Base-by-base conservation (phyloP, 2,888 invertebrate species). In the Trachelus troglodyta region DNA sequence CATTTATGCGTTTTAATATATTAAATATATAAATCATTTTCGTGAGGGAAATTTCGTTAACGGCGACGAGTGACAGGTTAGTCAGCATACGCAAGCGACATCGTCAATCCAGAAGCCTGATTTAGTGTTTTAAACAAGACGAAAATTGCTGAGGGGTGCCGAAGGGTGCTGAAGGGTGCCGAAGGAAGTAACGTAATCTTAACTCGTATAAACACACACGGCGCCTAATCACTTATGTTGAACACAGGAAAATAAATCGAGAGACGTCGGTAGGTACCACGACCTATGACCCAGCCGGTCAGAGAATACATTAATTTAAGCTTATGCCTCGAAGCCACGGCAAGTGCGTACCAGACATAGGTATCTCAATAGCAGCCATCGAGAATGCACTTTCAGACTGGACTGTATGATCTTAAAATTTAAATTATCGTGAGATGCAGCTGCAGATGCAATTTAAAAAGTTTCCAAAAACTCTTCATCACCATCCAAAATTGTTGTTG, bases 161-260 rank as follows among this genome's bases (percentile, higher is more conserved):
- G 31, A 31, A 31, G 31, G n/a, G n/a, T n/a, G n/a, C n/a, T n/a
- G n/a, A 33, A 69, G 69, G 69, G 69, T 9, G 69, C 69, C 69
- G 69, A 69, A 69, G 69, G 69, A 69, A 69, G 33, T 11, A 69
- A 33, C 33, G 31, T 69, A 40, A 40, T 40, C 40, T 40, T 40
- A 40, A 40, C 40, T 74, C 35, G 74, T 31, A 78, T 78, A 75
- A 75, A 76, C 75, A 78, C 68, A 78, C 75, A 75, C 75, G 34
- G 68, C 40, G 40, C 40, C 78, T 78, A 78, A 78, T 75, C 75
- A 78, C 78, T 75, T 78, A 78, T 75, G 73, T 68, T 73, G 34
- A 33, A 75, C 75, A 75, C 75, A 76, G 40, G 69, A 78, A 75
- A 78, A 78, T 78, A 78, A 78, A 78, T 78, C 75, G 78, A 78